Percentiles rank a stretch among this genome's conserved stretches.
Evolutionary conservation across 2,888 invertebrate species (phyloP).

Genomic region (Allolobophora icterica): DNA sequence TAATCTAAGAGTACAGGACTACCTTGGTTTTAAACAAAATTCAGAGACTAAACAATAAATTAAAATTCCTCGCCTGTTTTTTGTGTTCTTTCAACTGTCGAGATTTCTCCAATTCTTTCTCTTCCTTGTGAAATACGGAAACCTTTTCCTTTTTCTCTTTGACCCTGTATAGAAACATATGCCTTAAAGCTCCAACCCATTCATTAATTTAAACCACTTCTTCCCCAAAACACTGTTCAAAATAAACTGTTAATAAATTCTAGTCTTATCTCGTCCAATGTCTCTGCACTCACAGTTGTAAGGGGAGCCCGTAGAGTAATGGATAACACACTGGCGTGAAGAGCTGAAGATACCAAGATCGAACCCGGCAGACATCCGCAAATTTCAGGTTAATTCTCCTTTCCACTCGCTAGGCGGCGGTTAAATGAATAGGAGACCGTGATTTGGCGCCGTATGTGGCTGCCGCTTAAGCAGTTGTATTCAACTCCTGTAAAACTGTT

Average conservation of each 20-base stretch:
- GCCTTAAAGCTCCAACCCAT: not conserved
- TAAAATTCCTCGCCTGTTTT: not conserved
- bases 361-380: too few relatives aligned
- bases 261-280: not conserved
- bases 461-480: too few relatives aligned
- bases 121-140: constrained; percentile 6
- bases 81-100: constrained; percentile 17
- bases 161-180: not conserved
- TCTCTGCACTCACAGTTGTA: not conserved
- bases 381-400: too few relatives aligned
- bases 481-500: too few relatives aligned
- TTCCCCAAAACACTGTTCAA: not conserved
- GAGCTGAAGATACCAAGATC: too few relatives aligned
- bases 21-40: not conserved
- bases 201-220: not conserved
- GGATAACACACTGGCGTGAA: too few relatives aligned
- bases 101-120: not conserved
- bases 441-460: too few relatives aligned
- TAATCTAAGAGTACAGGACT: not conserved
- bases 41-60: not conserved
- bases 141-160: not conserved
- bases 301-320: too few relatives aligned
- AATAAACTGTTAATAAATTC: not conserved
- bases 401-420: too few relatives aligned
- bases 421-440: too few relatives aligned